Evolutionary conservation across 2,797 vertebrate genomes (phyloP).

Genomic region (Bradypodion ventrale): DNA sequence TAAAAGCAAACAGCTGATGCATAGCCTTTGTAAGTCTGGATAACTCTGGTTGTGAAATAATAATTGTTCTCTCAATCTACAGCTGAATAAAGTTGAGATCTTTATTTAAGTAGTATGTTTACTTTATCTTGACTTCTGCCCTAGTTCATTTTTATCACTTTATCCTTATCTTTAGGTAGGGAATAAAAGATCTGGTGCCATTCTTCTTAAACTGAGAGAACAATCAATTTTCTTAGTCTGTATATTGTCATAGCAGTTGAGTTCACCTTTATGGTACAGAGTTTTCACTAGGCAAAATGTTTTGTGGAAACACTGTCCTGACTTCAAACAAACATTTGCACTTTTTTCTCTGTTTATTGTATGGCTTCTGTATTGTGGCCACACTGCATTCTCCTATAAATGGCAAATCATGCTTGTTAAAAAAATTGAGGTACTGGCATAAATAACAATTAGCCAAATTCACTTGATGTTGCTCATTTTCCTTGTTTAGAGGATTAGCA

Average conservation of each 20-base stretch:
- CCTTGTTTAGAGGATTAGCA: background rate
- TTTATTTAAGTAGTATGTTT: conserved; percentile 25
- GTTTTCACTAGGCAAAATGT: background rate
- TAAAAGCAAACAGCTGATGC: background rate
- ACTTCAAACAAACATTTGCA: background rate
- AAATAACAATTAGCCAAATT: background rate
- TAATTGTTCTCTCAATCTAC: background rate
- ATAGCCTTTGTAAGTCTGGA: background rate
- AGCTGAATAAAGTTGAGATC: background rate
- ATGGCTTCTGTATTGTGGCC: background rate
- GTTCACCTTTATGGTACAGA: background rate
- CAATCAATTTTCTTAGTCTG: too few species aligned
- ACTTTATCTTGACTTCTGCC: background rate
- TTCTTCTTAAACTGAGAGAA: accelerated
- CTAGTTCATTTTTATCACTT: background rate
- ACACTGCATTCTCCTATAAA: background rate
- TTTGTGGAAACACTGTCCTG: background rate
- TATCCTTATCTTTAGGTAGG: background rate
- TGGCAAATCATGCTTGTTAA: background rate
- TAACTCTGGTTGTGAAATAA: conserved; percentile 3
- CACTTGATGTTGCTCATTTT: background rate
- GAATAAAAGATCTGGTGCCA: background rate
- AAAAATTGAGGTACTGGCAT: background rate
- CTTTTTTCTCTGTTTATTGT: background rate
- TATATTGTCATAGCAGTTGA: too few species aligned